Conservation (phyloP, 2,113 vertebrate genomes). For the Murina feae region DNA sequence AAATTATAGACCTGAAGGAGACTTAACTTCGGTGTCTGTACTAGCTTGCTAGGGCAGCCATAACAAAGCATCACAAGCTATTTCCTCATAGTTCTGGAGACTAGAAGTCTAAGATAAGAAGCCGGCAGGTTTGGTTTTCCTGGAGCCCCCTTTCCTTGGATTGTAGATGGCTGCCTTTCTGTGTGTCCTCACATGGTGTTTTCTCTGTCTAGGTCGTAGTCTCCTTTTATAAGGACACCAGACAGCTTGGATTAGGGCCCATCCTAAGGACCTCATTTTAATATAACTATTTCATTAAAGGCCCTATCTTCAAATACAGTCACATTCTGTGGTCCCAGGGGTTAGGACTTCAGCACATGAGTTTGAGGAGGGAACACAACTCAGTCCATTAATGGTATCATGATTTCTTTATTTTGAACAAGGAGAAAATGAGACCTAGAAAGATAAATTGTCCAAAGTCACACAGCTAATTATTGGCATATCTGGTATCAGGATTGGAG, state of each 20-base stretch:
- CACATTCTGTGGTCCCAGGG: background rate
- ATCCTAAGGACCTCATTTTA: background rate
- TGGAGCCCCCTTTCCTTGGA: background rate
- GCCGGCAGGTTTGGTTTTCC: background rate
- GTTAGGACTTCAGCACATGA: background rate
- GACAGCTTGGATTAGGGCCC: background rate
- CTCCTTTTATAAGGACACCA: background rate
- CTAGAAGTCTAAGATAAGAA: background rate
- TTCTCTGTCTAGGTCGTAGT: background rate
- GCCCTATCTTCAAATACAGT: background rate
- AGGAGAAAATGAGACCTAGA: background rate
- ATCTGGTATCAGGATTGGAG: background rate
- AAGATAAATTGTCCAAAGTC: background rate
- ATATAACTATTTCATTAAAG: background rate
- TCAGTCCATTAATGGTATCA: background rate
- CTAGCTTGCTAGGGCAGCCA: background rate
- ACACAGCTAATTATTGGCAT: background rate
- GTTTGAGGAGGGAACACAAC: background rate
- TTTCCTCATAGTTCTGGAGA: background rate
- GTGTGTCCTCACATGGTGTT: background rate
- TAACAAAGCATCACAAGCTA: background rate
- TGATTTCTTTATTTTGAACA: background rate
- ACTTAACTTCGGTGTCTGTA: background rate
- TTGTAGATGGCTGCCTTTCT: background rate
- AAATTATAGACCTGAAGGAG: background rate